Conservation (phyloP, 2,113 vertebrate species). For the Lycaon pictus region DNA sequence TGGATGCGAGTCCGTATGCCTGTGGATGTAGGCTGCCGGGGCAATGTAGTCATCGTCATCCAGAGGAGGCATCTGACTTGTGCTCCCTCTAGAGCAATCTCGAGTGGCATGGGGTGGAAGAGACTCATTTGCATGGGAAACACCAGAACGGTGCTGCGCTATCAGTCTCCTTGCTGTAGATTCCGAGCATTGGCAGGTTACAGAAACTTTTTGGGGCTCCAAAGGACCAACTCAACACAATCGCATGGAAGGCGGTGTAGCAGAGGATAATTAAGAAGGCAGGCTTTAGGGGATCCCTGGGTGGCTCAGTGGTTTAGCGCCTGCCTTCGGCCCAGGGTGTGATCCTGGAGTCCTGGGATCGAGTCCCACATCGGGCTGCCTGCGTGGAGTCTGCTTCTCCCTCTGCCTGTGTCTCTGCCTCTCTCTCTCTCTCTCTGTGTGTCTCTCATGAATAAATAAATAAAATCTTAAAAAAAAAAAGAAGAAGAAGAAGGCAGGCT, state of each 20-base stretch:
- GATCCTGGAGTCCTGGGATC: too few species aligned
- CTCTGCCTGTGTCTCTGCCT: too few species aligned
- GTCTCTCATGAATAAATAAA: too few species aligned
- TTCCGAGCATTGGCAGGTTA: not conserved
- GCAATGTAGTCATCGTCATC: not conserved
- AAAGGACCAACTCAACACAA: not conserved
- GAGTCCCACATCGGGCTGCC: too few species aligned
- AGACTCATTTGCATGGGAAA: not conserved
- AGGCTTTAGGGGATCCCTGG: not conserved
- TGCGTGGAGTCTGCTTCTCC: too few species aligned
- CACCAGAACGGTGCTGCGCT: fast-evolving
- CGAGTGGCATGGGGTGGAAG: not conserved
- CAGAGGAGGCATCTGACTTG: not conserved
- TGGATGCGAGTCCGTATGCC: not conserved
- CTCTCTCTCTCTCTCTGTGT: too few species aligned
- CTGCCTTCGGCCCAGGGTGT: too few species aligned
- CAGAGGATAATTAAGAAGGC: not conserved
- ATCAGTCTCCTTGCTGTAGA: not conserved
- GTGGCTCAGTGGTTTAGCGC: too few species aligned
- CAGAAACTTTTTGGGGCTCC: not conserved
- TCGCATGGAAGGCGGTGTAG: not conserved
- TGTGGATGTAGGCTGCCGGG: not conserved
- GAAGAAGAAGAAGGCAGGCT: not conserved
- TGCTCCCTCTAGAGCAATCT: not conserved
- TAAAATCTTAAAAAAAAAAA: too few species aligned